Conservation (phyloP, 2,113 vertebrate species). For the Podocnemis expansa region DNA sequence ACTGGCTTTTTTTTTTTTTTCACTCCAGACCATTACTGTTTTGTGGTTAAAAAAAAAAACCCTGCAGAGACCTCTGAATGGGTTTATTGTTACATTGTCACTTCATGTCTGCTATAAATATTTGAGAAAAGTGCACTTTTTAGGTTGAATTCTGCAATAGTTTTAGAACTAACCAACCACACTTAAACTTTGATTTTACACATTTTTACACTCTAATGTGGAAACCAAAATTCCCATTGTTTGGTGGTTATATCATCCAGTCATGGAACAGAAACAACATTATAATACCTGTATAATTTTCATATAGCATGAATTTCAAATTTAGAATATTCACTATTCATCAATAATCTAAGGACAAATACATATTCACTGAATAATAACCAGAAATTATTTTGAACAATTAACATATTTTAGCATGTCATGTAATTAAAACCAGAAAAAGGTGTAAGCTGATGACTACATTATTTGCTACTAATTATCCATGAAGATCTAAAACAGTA, state of each 20-base stretch:
- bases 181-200: not conserved
- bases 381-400: slow-evolving; percentile 21
- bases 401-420: not conserved
- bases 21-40: not conserved
- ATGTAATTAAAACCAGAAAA: not conserved
- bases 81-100: not conserved
- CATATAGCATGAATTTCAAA: not conserved
- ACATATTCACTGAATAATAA: not conserved
- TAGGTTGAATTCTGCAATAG: not conserved
- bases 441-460: not conserved
- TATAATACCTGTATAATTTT: not conserved
- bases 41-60: not conserved
- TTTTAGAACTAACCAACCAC: not conserved
- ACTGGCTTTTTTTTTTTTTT: not conserved
- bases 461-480: not conserved
- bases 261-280: not conserved
- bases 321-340: slow-evolving; percentile 2
- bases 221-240: not conserved
- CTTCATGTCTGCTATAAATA: not conserved
- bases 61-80: not conserved
- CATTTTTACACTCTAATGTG: not conserved
- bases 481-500: not conserved
- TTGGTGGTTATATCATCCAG: not conserved
- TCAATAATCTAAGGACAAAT: not conserved
- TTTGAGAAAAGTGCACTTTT: not conserved